Base-by-base conservation (phyloP, 2,797 vertebrate genomes). In the Gastrophryne carolinensis region DNA sequence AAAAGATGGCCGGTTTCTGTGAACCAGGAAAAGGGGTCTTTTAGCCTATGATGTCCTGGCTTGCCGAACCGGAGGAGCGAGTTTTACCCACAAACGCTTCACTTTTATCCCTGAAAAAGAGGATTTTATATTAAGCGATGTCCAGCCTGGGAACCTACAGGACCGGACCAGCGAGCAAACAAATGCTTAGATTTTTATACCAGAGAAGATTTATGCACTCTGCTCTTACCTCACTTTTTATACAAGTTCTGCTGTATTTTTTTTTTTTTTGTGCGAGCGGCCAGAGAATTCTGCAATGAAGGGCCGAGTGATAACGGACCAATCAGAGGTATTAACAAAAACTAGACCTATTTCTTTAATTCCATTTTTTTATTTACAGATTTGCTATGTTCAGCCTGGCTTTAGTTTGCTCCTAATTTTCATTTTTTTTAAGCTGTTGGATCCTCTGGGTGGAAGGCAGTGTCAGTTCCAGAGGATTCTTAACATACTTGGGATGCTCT, bases 171-270 rank as follows among this genome's bases (percentile, higher is more conserved):
- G n/a, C 30, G 35, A 10, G 2, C 12, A 19, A 15, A 44, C 39
- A 12, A 19, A 32, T 32, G 3, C 2, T 19, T 23, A 17, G 35
- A n/a, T 50, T 30, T 24, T 65, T 62, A 37, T 62, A n/a, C 60
- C 24, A 62, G 17, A 44, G 60, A 63, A 27, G 53, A 39, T 58
- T 75, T 67, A 69, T 56, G 49, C 66, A 63, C 58, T 54, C 57
- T 35, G 34, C 26, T 47, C 29, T 57, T 77, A 77, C 67, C 67
- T 77, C 75, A 57, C 5, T 54, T 76, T 71, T 65, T 64, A 56
- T 71, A 71, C 58, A 53, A 15, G 12, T 52, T 23, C 52, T 44
- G 60, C 49, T 70, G 61, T 70, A 63, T 63, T 70, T 70, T 63
- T 70, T 70, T 76, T 69, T 75, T 62, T 63, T 24, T 62, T 54